Base-by-base conservation (phyloP, 2,888 invertebrate species). In the Hedychridium roseum region DNA sequence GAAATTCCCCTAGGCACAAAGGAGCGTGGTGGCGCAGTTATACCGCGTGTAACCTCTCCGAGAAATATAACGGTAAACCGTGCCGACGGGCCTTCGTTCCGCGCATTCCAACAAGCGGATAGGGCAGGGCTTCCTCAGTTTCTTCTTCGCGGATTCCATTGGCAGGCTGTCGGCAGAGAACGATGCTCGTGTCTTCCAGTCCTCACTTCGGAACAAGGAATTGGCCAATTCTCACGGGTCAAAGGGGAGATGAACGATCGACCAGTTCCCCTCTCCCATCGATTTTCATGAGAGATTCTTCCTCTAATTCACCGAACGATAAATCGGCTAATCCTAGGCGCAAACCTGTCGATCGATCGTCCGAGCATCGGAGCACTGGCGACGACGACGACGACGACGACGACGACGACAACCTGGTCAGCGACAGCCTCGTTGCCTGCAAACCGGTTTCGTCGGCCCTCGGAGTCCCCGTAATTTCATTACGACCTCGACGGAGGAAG, bases 1-100 rank as follows among this genome's bases (percentile, higher is more conserved):
- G 27, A 32, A 9, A 41, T 31, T 21, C 20, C 36, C 18, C 27
- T 43, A 38, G 36, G 28, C 39, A 21, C 14, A 15, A 7, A 2
- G 12, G n/a, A 9, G 16, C 16, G 15, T 7, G 28, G 26, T 37
- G 41, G 11, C 2, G 2, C 1, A 26, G 17, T 21, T 16, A 32
- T 28, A 11, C 11, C 39, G 39, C 27, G 49, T 28, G 28, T 26
- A 41, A 34, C 48, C 42, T 54, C 54, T 57, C 50, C 32, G 45
- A 49, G 57, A 61, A 54, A 51, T 47, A 41, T 61, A 61, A 61
- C 64, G 64, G 61, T 64, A 64, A 60, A 57, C 45, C 50, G 42
- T 38, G 50, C 43, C 42, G 45, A 50, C 47, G 47, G 41, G 54
- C 36, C 39, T 31, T 50, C 61, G 61, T 57, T 61, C 54, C 57